Percentiles rank a stretch among this genome's conserved stretches.
Conservation (phyloP, 2,797 vertebrate genomes). For the Sternarchorhynchus goeldii region DNA sequence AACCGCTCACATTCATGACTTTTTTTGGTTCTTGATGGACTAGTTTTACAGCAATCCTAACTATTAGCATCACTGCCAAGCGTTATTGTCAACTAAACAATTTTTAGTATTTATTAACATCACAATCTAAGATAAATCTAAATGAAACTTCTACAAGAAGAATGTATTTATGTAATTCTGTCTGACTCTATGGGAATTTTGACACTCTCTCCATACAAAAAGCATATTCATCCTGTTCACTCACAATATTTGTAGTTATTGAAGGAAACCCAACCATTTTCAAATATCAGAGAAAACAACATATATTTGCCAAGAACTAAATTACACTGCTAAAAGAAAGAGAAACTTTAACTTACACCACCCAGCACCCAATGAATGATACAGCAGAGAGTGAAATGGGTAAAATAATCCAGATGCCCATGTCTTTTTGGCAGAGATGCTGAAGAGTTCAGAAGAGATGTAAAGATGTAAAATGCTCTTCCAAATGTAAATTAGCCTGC, state of each 20-base stretch:
- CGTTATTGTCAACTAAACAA: too few species aligned
- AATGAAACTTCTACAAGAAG: background rate
- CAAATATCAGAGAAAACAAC: background rate
- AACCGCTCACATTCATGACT: too few species aligned
- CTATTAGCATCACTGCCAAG: too few species aligned
- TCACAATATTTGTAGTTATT: background rate
- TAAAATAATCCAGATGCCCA: slow-evolving; percentile 74
- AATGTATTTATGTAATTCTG: background rate
- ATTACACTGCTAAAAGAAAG: background rate
- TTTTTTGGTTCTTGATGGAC: too few species aligned
- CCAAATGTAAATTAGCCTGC: background rate
- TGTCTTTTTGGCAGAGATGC: slow-evolving; percentile 56
- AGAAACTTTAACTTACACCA: slow-evolving; percentile 72
- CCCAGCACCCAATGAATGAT: slow-evolving; percentile 78
- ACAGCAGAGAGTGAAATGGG: slow-evolving; percentile 72
- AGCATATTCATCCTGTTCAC: background rate
- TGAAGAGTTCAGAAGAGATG: slow-evolving; percentile 23
- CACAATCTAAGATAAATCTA: background rate
- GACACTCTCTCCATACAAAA: background rate
- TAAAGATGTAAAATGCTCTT: background rate
- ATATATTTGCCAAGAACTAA: background rate
- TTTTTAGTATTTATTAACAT: background rate
- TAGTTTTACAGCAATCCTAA: too few species aligned
- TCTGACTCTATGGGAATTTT: background rate
- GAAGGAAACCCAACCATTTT: background rate